Base-by-base conservation (phyloP, 2,113 vertebrate genomes). In the Vicugna pacos region DNA sequence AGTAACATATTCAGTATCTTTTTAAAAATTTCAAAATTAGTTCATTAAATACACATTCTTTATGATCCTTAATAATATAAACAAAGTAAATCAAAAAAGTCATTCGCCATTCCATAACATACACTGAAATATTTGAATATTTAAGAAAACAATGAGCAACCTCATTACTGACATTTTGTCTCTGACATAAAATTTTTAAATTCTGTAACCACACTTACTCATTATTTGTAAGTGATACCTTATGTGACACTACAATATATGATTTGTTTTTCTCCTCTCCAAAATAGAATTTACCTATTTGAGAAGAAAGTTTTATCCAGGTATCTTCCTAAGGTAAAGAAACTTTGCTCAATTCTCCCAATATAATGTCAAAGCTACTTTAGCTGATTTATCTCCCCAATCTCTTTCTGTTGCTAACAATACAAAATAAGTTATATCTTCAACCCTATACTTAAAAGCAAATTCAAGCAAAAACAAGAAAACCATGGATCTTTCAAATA, bases 381-480 rank as follows among this genome's bases (percentile, higher is more conserved):
- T n/a, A 80, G 54, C 35, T 95, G 28, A 86, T 46, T 0, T 19
- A 60, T 56, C 54, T n/a, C 38, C n/a, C 38, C 22, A 65, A 38
- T 15, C 19, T 64, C 42, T 14, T 52, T 26, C 38, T 92, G n/a
- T 50, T 86, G 30, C 35, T 65, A 8, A 95, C 2, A 83, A 35
- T 42, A 77, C 56, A 4, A 26, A 50, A 19, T 7, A 79, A 19
- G 28, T 58, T 92, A 3, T 48, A 54, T 48, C n/a, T 91, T 87
- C 52, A 95, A 70, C 22, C 24, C 81, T 48, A 67, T 8, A 85
- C 20, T 64, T 65, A 73, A 46, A 94, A 91, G 26, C 65, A 94
- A 14, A 52, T 67, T 86, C 65, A 97, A 82, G 32, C 38, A 90
- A 95, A 97, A 95, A 84, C 15, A 86, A 85, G n/a, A 79, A 73